Conservation (phyloP, 2,888 invertebrate genomes). For the Chrysopilus asiliformis region DNA sequence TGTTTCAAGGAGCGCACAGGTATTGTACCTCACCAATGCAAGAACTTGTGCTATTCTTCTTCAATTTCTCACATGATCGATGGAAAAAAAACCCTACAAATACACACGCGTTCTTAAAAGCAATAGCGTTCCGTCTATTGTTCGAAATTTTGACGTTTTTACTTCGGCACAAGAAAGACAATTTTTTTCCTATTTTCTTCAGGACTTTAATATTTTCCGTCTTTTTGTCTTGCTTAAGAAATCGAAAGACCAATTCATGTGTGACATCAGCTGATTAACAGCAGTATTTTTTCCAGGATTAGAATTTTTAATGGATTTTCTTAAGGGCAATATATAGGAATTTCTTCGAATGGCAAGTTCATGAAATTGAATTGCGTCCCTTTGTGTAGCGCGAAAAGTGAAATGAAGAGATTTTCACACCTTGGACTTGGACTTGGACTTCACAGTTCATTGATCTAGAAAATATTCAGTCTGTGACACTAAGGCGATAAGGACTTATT, state of each 20-base stretch:
- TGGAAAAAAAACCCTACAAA: background rate
- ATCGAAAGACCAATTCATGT: slow-evolving; percentile 8
- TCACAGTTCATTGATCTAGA: slow-evolving; percentile 12
- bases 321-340: too few species aligned
- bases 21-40: slow-evolving; percentile 6
- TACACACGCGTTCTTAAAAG: background rate
- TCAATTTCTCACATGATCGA: too few species aligned
- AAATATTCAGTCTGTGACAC: too few species aligned
- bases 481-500: too few species aligned
- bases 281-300: too few species aligned
- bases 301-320: too few species aligned
- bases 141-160: slow-evolving; percentile 11
- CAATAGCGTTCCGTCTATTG: slow-evolving; percentile 2
- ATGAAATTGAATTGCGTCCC: too few species aligned
- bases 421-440: slow-evolving; percentile 7
- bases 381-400: too few species aligned
- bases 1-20: slow-evolving; percentile 7
- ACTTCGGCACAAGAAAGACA: slow-evolving; percentile 9
- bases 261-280: slow-evolving; percentile 14
- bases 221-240: slow-evolving; percentile 4
- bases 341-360: too few species aligned
- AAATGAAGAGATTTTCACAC: slow-evolving; percentile 14
- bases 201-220: too few species aligned
- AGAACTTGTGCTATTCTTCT: slow-evolving; percentile 2
- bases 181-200: too few species aligned